Base-by-base conservation (phyloP, 2,113 vertebrate genomes). In the Ochotona princeps region DNA sequence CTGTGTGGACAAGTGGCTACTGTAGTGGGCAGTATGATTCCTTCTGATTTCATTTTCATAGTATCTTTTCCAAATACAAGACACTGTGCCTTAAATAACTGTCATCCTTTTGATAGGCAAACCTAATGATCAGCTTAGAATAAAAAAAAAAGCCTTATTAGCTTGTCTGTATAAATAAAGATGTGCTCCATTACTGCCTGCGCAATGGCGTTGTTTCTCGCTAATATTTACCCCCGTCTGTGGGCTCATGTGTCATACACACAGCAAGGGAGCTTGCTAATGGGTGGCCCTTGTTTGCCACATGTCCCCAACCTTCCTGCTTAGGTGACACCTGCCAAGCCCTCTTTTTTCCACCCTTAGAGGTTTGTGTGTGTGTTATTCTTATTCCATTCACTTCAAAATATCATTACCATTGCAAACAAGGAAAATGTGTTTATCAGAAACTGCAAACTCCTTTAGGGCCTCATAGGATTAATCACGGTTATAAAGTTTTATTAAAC, bases 401-500 rank as follows among this genome's bases (percentile, higher is more conserved):
- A 98, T 98, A 98, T 98, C 98, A 98, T 98, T 98, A 98, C 98
- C 98, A 98, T 98, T 98, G 98, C 98, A 98, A 98, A 98, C 98
- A 98, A 98, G 98, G 98, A 98, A 98, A 98, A 98, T 98, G 98
- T 98, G 98, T 98, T 98, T 98, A 98, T 98, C 98, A 98, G 98
- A 98, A 98, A 98, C 97, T 98, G 98, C 98, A 98, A 98, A 98
- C 98, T 98, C 98, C 98, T 98, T 98, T 97, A 98, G 98, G 98
- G 98, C 98, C 98, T 98, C 98, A 98, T 98, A 98, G 98, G 98
- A 99, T 99, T 99, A 98, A 99, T 99, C 98, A 98, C 96, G 98
- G 98, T 98, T 98, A 98, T 99, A 98, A 98, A 98, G 98, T 99
- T 99, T 99, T 98, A 98, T 99, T 98, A 99, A 98, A 98, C 98